Percentiles rank a stretch among this genome's conserved stretches.
phyloP scores from a whole-genome alignment of 2,113 vertebrate genomes.

The Campylorhamphus procurvoides region DNA sequence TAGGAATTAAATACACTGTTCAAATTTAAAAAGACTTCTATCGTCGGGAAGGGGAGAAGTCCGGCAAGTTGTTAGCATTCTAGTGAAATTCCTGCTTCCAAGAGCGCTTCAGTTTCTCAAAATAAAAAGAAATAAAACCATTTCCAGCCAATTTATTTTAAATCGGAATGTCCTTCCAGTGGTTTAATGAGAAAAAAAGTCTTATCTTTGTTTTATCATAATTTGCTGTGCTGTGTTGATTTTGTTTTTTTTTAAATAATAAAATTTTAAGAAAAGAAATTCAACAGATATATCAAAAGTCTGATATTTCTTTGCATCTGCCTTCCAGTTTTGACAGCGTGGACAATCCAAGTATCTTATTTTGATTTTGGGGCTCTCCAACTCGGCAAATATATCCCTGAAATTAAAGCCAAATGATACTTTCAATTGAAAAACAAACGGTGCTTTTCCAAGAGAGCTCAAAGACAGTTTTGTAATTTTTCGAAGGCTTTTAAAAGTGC shows the following conservation, averaged over 20 bases:
- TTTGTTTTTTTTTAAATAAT: no score
- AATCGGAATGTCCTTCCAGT: neutral
- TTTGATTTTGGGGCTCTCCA: neutral
- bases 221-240: neutral
- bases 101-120: neutral
- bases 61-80: neutral
- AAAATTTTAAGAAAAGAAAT: neutral
- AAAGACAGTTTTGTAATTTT: neutral
- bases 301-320: neutral
- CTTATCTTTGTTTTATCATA: neutral
- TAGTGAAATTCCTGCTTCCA: neutral
- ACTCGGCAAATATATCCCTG: neutral
- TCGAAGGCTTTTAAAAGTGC: neutral
- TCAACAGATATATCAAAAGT: neutral
- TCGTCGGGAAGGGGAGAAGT: accelerated
- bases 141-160: neutral
- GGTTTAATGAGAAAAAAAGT: neutral
- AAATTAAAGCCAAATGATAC: neutral
- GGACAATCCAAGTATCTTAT: neutral
- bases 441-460: neutral
- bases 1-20: neutral
- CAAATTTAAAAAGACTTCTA: neutral
- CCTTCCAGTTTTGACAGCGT: neutral
- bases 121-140: neutral
- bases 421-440: neutral